phyloP scores from a whole-genome alignment of 2,113 vertebrate species.

The Microcebus griseorufus region DNA sequence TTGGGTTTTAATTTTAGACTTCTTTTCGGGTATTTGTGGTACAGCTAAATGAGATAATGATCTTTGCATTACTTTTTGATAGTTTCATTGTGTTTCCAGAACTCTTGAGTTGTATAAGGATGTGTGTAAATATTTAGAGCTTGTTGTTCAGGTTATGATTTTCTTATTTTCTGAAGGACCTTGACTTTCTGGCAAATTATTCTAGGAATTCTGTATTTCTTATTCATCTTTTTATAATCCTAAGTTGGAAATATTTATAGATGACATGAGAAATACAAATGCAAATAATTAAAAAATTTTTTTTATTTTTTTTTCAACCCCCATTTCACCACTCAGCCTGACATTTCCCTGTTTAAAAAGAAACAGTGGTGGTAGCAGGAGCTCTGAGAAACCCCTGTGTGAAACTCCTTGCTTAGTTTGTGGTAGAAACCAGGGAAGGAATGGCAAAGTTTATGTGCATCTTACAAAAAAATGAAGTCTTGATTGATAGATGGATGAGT shows the following conservation, averaged over 20 bases:
- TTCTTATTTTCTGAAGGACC: not conserved
- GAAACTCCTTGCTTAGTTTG: too few relatives aligned
- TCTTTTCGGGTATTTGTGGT: not conserved
- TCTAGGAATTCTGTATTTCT: not conserved
- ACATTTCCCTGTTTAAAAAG: too few relatives aligned
- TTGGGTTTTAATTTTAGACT: conserved; percentile 21
- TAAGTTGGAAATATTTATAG: conserved; percentile 25
- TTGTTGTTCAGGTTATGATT: conserved; percentile 13
- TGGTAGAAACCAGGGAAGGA: too few relatives aligned
- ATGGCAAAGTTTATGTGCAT: too few relatives aligned
- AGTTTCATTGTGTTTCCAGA: not conserved
- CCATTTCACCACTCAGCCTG: too few relatives aligned
- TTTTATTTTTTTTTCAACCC: not conserved
- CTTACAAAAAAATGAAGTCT: too few relatives aligned
- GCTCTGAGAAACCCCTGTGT: too few relatives aligned
- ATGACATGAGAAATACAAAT: not conserved
- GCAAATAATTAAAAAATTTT: not conserved
- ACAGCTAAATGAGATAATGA: conserved; percentile 7
- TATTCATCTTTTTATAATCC: not conserved
- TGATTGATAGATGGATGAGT: too few relatives aligned
- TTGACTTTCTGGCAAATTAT: conserved; percentile 24
- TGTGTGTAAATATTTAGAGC: not conserved
- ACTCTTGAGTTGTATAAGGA: not conserved
- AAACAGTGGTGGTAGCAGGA: too few relatives aligned
- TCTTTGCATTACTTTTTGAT: not conserved